A percentile compares a stretch with the other conserved stretches of the same genome.
These are phyloP conservation scores for Oxycera nigricornis DNA, from an alignment of 2,888 invertebrate genomes.

Conservation along the genomic window DNA sequence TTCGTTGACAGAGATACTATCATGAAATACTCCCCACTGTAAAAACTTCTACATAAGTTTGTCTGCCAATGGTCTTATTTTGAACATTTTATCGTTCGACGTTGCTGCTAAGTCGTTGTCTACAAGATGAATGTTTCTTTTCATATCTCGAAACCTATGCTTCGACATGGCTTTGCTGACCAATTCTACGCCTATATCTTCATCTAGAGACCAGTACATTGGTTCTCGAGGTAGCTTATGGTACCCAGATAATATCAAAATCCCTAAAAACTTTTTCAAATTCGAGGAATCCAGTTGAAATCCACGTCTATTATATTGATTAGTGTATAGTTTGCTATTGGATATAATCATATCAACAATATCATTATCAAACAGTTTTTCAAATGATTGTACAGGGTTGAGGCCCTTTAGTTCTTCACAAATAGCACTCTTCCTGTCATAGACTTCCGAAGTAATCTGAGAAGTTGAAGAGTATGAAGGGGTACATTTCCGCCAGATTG, in stretches of 20 bases:
- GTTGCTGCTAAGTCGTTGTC: background rate
- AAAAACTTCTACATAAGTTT: background rate
- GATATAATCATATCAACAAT: background rate
- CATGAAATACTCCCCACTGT: background rate
- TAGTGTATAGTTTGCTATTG: background rate
- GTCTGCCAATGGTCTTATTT: background rate
- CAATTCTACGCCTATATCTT: background rate
- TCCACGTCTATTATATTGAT: background rate
- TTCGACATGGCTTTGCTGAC: background rate
- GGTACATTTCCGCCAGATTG: background rate
- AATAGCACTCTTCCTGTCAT: background rate
- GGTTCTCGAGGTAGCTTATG: background rate
- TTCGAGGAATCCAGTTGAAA: background rate
- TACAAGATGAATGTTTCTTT: background rate
- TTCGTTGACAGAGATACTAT: background rate
- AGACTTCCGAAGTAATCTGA: background rate
- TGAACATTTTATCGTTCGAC: background rate
- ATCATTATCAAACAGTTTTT: background rate
- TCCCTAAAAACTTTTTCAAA: background rate
- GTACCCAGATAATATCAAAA: background rate
- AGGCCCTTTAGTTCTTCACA: background rate
- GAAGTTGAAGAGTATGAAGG: background rate
- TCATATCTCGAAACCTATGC: background rate
- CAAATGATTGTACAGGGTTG: background rate
- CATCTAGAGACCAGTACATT: background rate